phyloP scores from a whole-genome alignment of 2,113 vertebrate species.

The Climacteris rufus region DNA sequence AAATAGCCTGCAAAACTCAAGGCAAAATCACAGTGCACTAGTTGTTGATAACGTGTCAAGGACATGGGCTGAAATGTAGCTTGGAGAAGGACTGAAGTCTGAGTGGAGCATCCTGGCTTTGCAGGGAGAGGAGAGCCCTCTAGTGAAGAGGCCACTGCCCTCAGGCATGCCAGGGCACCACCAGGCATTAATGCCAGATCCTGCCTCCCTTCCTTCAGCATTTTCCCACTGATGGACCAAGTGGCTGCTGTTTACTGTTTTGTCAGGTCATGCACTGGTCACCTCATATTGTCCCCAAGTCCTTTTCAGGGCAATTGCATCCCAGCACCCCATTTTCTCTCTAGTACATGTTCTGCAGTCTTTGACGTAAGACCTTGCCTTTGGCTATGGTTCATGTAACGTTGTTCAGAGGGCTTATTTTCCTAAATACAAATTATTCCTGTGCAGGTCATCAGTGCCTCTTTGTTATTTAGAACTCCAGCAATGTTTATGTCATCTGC shows the following conservation, averaged over 20 bases:
- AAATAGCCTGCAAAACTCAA: background rate
- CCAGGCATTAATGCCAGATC: rapidly evolving
- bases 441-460: background rate
- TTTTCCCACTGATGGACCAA: background rate
- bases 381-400: background rate
- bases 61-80: background rate
- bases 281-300: background rate
- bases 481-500: background rate
- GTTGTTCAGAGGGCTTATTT: background rate
- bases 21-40: background rate
- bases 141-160: background rate
- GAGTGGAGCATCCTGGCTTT: background rate
- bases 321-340: background rate
- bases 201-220: background rate
- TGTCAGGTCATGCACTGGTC: rapidly evolving
- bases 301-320: background rate
- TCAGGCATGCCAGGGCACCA: rapidly evolving
- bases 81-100: background rate
- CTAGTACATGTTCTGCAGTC: background rate
- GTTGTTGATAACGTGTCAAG: rapidly evolving
- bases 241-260: background rate
- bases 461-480: background rate
- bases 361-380: background rate
- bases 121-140: background rate
- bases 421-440: background rate